Percentiles rank a stretch among this genome's conserved stretches.
phyloP scores from a whole-genome alignment of 2,888 invertebrate genomes.

The Hydriomena furcata region DNA sequence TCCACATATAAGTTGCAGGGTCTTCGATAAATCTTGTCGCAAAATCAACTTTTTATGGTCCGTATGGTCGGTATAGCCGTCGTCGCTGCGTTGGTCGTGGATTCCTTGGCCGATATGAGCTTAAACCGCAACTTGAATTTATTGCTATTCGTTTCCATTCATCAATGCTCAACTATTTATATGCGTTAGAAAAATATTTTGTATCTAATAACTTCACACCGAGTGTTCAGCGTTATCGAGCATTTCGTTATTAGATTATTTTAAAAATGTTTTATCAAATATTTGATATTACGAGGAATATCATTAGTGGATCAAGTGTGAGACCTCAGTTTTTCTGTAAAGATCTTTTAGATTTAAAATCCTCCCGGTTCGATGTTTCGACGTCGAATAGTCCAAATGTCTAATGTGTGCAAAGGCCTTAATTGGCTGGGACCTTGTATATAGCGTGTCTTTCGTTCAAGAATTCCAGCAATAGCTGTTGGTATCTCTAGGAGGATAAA shows the following conservation, averaged over 20 bases:
- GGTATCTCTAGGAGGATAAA: slow-evolving; percentile 29
- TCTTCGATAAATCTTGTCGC: slow-evolving; percentile 69
- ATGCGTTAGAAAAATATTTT: neutral
- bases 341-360: too few species aligned
- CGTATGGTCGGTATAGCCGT: slow-evolving; percentile 36
- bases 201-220: neutral
- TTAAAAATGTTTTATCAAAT: slow-evolving; percentile 13
- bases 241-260: too few species aligned
- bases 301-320: too few species aligned
- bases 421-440: slow-evolving; percentile 35
- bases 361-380: too few species aligned
- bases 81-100: slow-evolving; percentile 59
- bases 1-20: slow-evolving; percentile 54
- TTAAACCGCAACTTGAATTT: slow-evolving; percentile 59
- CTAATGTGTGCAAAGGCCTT: neutral
- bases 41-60: slow-evolving; percentile 71
- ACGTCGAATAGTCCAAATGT: too few species aligned
- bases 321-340: too few species aligned
- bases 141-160: slow-evolving; percentile 53
- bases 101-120: slow-evolving; percentile 70
- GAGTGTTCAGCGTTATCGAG: too few species aligned
- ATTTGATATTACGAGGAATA: too few species aligned
- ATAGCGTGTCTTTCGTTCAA: slow-evolving; percentile 40
- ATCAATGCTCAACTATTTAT: slow-evolving; percentile 54
- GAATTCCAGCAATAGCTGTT: slow-evolving; percentile 49